A percentile compares a stretch with the other conserved stretches of the same genome.
These are phyloP conservation scores for Tyto alba DNA, from an alignment of 2,113 vertebrate species.

Conservation along the genomic window DNA sequence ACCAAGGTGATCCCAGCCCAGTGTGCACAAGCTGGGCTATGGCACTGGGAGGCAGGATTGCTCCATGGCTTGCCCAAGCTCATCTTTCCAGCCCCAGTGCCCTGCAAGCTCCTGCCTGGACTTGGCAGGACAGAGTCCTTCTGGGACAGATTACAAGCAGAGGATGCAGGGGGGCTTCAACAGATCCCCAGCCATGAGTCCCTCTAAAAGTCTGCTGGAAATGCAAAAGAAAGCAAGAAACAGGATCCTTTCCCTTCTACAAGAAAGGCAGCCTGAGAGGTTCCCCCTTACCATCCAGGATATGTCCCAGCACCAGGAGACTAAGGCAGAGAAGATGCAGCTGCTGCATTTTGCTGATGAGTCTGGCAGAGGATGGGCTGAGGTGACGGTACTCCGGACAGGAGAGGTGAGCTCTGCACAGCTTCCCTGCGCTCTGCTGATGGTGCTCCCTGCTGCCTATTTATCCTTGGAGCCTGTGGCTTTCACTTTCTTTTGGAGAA, in stretches of 20 bases:
- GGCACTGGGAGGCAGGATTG: slow-evolving; percentile 24
- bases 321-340: neutral
- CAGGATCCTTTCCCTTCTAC: accelerated
- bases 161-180: neutral
- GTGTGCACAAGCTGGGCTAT: neutral
- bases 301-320: neutral
- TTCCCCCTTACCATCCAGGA: slow-evolving; percentile 25
- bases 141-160: neutral
- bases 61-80: neutral
- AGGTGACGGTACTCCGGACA: accelerated
- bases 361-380: neutral
- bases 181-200: accelerated
- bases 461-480: neutral
- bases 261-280: neutral
- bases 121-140: neutral
- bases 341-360: neutral
- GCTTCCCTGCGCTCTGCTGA: neutral
- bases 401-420: neutral
- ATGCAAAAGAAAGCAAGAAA: neutral
- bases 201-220: neutral
- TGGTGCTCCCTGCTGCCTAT: neutral
- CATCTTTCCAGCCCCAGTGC: neutral
- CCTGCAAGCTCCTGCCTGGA: neutral
- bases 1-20: neutral
- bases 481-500: slow-evolving; percentile 46